phyloP scores from a whole-genome alignment of 2,113 vertebrate species.

The Tetraodon nigroviridis region DNA sequence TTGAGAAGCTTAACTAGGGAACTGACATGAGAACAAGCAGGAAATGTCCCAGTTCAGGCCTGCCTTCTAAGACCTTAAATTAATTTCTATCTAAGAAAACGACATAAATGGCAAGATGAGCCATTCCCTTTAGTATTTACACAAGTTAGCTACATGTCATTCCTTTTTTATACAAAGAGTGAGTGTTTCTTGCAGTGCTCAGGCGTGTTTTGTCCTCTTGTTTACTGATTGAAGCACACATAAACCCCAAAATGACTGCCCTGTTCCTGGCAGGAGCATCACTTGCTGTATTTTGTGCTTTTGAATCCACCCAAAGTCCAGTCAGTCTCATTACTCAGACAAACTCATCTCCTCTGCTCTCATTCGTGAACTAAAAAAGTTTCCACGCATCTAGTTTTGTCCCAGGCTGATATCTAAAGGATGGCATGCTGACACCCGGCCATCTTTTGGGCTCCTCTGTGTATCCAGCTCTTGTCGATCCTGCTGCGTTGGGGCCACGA shows the following conservation, averaged over 20 bases:
- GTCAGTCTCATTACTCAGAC: slow-evolving; percentile 7
- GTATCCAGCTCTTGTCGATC: not conserved
- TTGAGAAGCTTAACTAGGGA: slow-evolving; percentile 65
- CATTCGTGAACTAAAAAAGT: slow-evolving; percentile 27
- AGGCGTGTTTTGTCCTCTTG: slow-evolving; percentile 19
- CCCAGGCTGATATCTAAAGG: slow-evolving; percentile 38
- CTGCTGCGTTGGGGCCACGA: slow-evolving; percentile 38
- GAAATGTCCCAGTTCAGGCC: slow-evolving; percentile 46
- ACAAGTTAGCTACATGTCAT: slow-evolving; percentile 44
- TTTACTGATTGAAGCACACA: slow-evolving; percentile 6
- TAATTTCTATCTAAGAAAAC: slow-evolving; percentile 45
- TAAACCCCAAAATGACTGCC: not conserved
- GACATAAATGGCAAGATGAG: slow-evolving; percentile 66
- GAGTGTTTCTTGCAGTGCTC: slow-evolving; percentile 50
- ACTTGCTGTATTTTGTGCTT: slow-evolving; percentile 40
- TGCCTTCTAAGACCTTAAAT: slow-evolving; percentile 45
- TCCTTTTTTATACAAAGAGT: slow-evolving; percentile 18
- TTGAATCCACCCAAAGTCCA: slow-evolving; percentile 13
- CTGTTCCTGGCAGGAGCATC: slow-evolving; percentile 33
- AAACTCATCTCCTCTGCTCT: slow-evolving; percentile 12
- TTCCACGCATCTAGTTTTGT: slow-evolving; percentile 29
- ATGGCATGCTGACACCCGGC: slow-evolving; percentile 4
- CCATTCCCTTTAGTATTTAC: slow-evolving; percentile 66
- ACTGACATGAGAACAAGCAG: slow-evolving; percentile 34
- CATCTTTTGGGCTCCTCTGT: too few species aligned